Evolutionary conservation across 2,797 vertebrate genomes (phyloP), one percentile per base, ranked within the genome.

Genomic region (Chanos chanos): DNA sequence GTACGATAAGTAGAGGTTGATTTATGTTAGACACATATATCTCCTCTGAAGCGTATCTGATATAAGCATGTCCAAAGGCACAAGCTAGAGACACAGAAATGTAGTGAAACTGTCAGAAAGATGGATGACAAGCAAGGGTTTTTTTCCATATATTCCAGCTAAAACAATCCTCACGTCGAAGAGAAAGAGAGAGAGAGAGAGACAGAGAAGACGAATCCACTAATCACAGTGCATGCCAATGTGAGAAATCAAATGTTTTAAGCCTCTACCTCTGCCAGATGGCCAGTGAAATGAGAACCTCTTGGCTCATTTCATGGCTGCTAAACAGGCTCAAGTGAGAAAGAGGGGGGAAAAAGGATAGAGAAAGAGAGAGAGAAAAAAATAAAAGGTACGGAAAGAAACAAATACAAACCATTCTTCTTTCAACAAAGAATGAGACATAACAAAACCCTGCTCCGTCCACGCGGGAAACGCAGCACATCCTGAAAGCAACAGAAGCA

Each of bases 251-350:
- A 68, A 72, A 82, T 22, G 48, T 47, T 68, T 77, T 73, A 65
- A 69, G 64, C 55, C 61, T n/a, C n/a, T 66, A 66, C 73, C 76
- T 68, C 61, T 43, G 65, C 60, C 83, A 88, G 85, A 89, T 78
- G 83, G 84, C 77, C 65, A 78, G 56, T 73, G 76, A 81, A 86
- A 84, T 69, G 73, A 84, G 77, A 68, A 70, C 74, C 64, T 65
- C 74, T n/a, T 72, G 79, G 59, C 75, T 76, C 76, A 80, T 84
- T 80, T 84, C 71, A 74, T 78, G 72, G 73, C 78, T 83, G 66
- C 79, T 83, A 81, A 83, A 77, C 75, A 83, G 79, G 71, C 77
- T 81, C 70, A 74, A 77, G 64, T 70, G 19, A 66, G 45, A 12
- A 33, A 15, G 31, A 18, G 9, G 47, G 57, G 34, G 34, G 3